Conservation (phyloP, 1,140 invertebrate species). For the Drosophila cardini region DNA sequence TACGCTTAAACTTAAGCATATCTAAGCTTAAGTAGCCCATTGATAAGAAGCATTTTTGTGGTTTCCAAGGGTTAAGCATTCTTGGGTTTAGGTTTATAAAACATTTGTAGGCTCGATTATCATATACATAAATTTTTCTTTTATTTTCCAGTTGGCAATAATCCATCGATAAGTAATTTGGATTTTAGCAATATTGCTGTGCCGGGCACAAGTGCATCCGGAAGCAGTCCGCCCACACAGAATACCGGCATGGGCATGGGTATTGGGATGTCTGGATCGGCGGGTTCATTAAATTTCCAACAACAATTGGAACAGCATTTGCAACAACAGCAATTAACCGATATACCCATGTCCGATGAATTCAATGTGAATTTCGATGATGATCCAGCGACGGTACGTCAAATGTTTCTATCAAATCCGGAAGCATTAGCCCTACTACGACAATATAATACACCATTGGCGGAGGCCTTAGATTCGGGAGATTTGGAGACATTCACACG, state of each 20-base stretch:
- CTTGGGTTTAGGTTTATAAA: too few species aligned
- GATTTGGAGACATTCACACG: constrained; percentile 93
- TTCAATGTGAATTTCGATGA: constrained; percentile 87
- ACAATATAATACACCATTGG: constrained; percentile 96
- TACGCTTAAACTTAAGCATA: background rate
- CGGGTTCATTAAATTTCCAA: constrained; percentile 8
- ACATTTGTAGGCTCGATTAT: too few species aligned
- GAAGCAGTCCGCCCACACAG: constrained; percentile 54
- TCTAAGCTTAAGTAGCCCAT: too few species aligned
- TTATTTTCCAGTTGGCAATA: constrained; percentile 19
- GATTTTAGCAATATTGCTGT: constrained; percentile 95
- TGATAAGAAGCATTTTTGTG: too few species aligned
- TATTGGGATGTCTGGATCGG: constrained; percentile 9
- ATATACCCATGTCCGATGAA: constrained; percentile 77
- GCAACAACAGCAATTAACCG: constrained; percentile 76
- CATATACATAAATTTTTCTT: background rate
- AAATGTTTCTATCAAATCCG: constrained; percentile 96
- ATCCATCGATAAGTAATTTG: constrained; percentile 83
- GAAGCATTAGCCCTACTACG: constrained; percentile 95
- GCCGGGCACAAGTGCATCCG: constrained; percentile 86
- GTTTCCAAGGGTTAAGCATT: too few species aligned
- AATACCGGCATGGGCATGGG: constrained; percentile 22
- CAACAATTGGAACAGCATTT: constrained; percentile 34
- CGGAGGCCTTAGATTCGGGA: constrained; percentile 94
- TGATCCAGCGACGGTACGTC: constrained; percentile 94